Conservation (phyloP, 37 sponge, comb jelly and placozoan species). For the Tethya wilhelma region DNA sequence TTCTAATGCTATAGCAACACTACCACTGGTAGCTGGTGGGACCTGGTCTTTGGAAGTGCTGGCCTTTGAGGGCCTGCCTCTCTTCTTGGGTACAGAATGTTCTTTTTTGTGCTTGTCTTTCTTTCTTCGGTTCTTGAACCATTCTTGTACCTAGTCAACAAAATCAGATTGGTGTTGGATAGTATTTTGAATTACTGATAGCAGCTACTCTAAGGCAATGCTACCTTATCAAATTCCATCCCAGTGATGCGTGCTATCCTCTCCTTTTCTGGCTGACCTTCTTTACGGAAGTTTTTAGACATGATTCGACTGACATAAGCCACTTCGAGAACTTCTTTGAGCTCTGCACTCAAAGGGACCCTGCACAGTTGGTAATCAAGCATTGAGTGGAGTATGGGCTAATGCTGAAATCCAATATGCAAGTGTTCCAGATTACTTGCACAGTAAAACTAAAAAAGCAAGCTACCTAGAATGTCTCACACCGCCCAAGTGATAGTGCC, state of each 20-base stretch:
- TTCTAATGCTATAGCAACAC: too few relatives aligned
- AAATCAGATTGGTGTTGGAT: not conserved
- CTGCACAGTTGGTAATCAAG: constrained; percentile 22
- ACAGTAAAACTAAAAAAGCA: too few relatives aligned
- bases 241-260: constrained; percentile 74
- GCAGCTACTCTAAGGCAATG: too few relatives aligned
- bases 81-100: not conserved
- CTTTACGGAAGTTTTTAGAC: constrained; percentile 76
- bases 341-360: constrained; percentile 61
- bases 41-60: too few relatives aligned
- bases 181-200: too few relatives aligned
- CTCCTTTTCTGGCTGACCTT: constrained; percentile 85
- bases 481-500: constrained; percentile 68
- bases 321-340: constrained; percentile 73
- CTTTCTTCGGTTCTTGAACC: constrained; percentile 81
- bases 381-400: not conserved
- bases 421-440: too few relatives aligned
- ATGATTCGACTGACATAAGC: constrained; percentile 80
- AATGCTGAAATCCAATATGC: not conserved
- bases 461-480: constrained; percentile 39
- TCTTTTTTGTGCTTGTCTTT: constrained; percentile 59
- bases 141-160: constrained; percentile 61
- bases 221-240: constrained; percentile 59
- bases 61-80: not conserved
- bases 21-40: too few relatives aligned